Percentiles rank a stretch among this genome's conserved stretches.
phyloP scores from a whole-genome alignment of 2,797 vertebrate genomes.

The Gymnopithys bicolor region DNA sequence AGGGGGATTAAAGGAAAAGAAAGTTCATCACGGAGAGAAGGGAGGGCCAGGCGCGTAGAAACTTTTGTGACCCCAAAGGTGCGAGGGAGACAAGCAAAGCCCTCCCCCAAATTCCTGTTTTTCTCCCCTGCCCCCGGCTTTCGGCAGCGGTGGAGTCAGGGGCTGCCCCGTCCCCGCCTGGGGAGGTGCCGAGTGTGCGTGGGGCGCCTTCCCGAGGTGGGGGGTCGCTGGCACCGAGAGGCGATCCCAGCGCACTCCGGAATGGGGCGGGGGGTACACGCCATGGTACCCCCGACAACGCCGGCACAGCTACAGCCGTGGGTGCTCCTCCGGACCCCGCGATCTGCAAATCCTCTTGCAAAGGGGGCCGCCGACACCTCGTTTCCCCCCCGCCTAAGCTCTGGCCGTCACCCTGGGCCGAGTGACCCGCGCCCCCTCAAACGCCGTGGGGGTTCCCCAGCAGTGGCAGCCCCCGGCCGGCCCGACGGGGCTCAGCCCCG shows the following conservation, averaged over 20 bases:
- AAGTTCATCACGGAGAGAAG: background rate
- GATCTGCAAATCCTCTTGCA: background rate
- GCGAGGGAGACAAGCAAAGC: too few species aligned
- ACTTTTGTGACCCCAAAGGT: background rate
- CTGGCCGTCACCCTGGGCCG: too few species aligned
- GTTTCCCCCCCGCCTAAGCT: too few species aligned
- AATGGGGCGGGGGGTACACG: background rate
- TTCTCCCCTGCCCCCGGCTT: background rate
- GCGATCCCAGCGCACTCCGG: background rate
- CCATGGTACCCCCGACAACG: background rate
- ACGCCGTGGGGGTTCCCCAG: background rate
- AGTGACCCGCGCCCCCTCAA: background rate
- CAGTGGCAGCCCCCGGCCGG: too few species aligned
- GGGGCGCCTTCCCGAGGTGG: background rate
- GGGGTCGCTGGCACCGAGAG: background rate
- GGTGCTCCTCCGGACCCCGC: background rate
- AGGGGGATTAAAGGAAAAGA: background rate
- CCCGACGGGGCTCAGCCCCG: background rate
- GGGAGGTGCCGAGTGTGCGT: background rate
- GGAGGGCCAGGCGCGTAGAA: background rate
- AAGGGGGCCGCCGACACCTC: background rate
- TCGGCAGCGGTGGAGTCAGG: background rate
- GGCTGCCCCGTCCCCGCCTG: background rate
- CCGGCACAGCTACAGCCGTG: background rate
- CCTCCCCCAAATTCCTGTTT: background rate